These are phyloP conservation scores for Cetonia aurata DNA, from an alignment of 2,888 invertebrate genomes.

Conservation along the genomic window DNA sequence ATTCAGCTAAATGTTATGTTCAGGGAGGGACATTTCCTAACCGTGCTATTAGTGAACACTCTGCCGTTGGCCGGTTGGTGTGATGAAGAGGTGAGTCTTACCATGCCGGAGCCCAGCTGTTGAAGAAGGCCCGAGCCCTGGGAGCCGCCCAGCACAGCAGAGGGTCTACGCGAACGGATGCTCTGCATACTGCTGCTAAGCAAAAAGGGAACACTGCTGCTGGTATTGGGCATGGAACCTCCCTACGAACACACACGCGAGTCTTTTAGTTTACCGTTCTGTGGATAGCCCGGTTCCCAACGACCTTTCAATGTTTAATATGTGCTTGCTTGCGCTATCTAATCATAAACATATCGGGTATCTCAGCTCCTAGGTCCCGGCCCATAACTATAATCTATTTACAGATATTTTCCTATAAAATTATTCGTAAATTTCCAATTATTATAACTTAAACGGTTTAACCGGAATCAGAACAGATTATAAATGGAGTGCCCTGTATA, in stretches of 20 bases:
- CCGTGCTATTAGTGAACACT: conserved; percentile 71
- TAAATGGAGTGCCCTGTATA: too few species aligned
- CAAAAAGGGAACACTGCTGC: conserved; percentile 89
- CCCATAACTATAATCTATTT: too few species aligned
- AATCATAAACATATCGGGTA: too few species aligned
- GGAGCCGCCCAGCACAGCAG: conserved; percentile 79
- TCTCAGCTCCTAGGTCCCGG: too few species aligned
- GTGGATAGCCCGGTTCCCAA: conserved; percentile 19
- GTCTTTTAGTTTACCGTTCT: neutral
- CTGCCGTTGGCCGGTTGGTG: conserved; percentile 68
- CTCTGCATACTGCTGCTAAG: conserved; percentile 84
- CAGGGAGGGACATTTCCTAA: conserved; percentile 83
- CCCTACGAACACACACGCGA: conserved; percentile 71
- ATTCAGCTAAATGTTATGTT: conserved; percentile 77
- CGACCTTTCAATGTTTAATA: neutral
- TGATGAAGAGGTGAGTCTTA: conserved; percentile 83
- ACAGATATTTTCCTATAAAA: too few species aligned
- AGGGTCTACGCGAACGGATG: conserved; percentile 80
- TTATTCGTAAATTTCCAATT: too few species aligned
- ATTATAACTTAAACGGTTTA: too few species aligned
- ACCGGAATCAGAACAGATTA: too few species aligned
- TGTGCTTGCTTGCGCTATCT: too few species aligned
- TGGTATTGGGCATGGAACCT: conserved; percentile 91
- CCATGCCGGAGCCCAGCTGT: conserved; percentile 93
- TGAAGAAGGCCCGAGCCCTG: conserved; percentile 82